Evolutionary conservation across 1,140 invertebrate genomes (phyloP), one percentile per base, ranked within the genome.

Genomic region (Ptiloglossa arizonensis): DNA sequence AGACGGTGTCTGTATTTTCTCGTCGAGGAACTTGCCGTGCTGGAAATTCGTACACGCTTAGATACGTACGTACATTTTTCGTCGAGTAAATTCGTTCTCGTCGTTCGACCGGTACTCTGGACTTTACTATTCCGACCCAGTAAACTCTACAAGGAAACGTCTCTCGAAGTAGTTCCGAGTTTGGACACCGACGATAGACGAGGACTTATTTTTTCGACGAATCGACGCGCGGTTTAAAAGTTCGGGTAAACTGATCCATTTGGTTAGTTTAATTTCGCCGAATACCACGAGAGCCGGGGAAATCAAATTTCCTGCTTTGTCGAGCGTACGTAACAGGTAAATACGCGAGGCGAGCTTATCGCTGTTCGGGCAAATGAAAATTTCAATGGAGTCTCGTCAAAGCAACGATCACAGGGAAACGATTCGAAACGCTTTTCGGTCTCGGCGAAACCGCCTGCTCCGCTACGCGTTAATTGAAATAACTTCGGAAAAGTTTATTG

Each of bases 391-490:
- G 13, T 17, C 5, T 17, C 11, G 54, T 32, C 27, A 57, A 56
- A 56, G 54, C 15, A 24, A 19, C 27, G 27, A 13, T 57, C 54
- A 22, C 32, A 2, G 24, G 17, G 44, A 32, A 50, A 19, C 6
- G 27, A 3, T 32, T 66, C 24, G 22, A 69, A 15, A 41, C 24
- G 19, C 50, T 48, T 29, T 35, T n/a, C n/a, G n/a, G n/a, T n/a
- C n/a, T n/a, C n/a, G n/a, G n/a, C 52, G 38, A 2, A 46, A 35
- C 0, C 22, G 17, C 1, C 17, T 9, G 38, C n/a, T 32, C 38
- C 54, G 54, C 59, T 59, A 57, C 13, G 68, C 80, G 63, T 79
- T 81, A 79, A 81, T 81, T 81, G 70, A 64, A 82, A 69, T 69
- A 74, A 66, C 80, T 75, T 50, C 54, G 13, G 50, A 52, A 74